Base-by-base conservation (phyloP, 1,140 invertebrate species). In the Trichonephila clavipes region DNA sequence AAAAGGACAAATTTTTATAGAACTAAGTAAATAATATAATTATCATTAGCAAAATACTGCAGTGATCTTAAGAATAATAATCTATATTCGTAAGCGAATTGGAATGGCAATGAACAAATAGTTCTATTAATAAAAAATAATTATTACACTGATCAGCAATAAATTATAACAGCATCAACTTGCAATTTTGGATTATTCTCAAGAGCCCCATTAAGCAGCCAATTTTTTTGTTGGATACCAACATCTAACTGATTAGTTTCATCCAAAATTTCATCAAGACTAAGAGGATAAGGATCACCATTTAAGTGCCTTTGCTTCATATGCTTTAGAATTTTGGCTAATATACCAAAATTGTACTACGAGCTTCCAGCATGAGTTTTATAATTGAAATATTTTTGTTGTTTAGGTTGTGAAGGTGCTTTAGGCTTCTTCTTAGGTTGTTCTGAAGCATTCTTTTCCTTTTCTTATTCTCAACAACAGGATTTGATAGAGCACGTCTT, bases 171-270 rank as follows among this genome's bases (percentile, higher is more conserved):
- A n/a, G n/a, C n/a, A n/a, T n/a, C n/a, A n/a, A n/a, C n/a, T n/a
- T n/a, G n/a, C n/a, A n/a, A n/a, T n/a, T n/a, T n/a, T n/a, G n/a
- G n/a, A n/a, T n/a, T n/a, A n/a, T n/a, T n/a, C n/a, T n/a, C n/a
- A n/a, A n/a, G n/a, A n/a, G n/a, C 95, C 95, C 96, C 96, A 93
- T 95, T 96, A 10, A 94, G 66, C 0, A 96, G 95, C 96, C 96
- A 96, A 90, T 96, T 95, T 83, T 90, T 94, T 51, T 95, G 95
- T 97, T 98, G 98, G 92, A 97, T 97, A 34, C 98, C 97, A 94
- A 99, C 97, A 96, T 99, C 99, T 64, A 99, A 96, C 95, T 99
- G 98, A 96, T 99, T 99, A 4, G 99, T 99, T 97, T 99, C 99
- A 96, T 99, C 99, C 5, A 99, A 96, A 94, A 99, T 98, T 96